Percentiles rank a stretch among this genome's conserved stretches.
Evolutionary conservation across 2,113 vertebrate species (phyloP).

Genomic region (Jacana jacana): DNA sequence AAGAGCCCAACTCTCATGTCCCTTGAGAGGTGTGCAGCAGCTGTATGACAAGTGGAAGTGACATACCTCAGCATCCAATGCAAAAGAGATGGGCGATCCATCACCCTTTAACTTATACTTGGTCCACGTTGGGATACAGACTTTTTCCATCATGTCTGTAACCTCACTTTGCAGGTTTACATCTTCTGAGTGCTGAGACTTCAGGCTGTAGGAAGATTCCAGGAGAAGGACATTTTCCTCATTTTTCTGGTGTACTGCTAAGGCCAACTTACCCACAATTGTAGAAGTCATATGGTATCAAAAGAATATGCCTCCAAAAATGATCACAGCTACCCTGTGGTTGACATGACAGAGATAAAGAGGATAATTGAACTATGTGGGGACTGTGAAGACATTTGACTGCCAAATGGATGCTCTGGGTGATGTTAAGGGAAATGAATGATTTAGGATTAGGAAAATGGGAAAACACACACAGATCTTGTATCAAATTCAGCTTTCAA

Average conservation of each 20-base stretch:
- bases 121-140: not conserved
- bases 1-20: not conserved
- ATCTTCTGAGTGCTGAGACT: not conserved
- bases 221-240: not conserved
- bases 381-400: not conserved
- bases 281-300: not conserved
- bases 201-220: not conserved
- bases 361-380: not conserved
- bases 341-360: not conserved
- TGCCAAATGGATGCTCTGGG: not conserved
- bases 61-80: rapidly evolving
- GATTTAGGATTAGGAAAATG: not conserved
- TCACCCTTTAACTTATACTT: not conserved
- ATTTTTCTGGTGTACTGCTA: not conserved
- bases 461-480: not conserved
- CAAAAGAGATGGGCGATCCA: not conserved
- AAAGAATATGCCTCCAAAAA: not conserved
- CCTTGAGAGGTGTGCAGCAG: not conserved
- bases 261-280: not conserved
- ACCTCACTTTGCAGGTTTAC: not conserved
- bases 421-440: constrained; percentile 3
- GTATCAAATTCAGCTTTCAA: not conserved
- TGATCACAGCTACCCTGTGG: not conserved
- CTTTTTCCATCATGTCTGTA: not conserved
- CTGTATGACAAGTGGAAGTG: not conserved